These are phyloP conservation scores for Priocnemis perturbator DNA, from an alignment of 2,888 invertebrate species.

Conservation along the genomic window DNA sequence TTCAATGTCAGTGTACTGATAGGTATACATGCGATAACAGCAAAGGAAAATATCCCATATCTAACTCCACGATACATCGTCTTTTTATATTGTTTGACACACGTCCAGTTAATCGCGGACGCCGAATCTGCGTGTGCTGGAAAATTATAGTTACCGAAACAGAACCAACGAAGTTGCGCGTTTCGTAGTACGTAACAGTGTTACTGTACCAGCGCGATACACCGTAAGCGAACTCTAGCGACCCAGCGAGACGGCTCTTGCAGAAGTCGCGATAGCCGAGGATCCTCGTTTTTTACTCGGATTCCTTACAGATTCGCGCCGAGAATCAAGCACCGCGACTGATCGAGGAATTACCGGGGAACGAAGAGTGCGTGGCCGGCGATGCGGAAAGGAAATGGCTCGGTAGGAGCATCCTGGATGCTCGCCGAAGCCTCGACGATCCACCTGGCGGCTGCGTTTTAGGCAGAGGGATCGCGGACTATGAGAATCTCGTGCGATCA, in stretches of 20 bases:
- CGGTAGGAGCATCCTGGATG: conserved; percentile 40
- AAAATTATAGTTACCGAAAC: no score
- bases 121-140: no score
- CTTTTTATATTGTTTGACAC: no score
- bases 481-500: conserved; percentile 16
- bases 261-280: background rate
- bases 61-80: no score
- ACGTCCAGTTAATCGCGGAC: no score
- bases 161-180: no score
- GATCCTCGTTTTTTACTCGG: background rate
- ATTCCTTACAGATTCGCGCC: conserved; percentile 20
- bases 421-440: conserved; percentile 30
- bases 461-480: conserved; percentile 28
- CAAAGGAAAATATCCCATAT: no score
- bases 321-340: conserved; percentile 23
- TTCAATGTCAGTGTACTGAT: no score
- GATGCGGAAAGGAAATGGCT: conserved; percentile 36
- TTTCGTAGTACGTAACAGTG: background rate
- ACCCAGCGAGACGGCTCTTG: no score
- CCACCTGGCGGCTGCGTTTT: conserved; percentile 19
- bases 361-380: conserved; percentile 23
- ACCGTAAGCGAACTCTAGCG: background rate
- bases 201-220: background rate
- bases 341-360: conserved; percentile 50
- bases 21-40: no score